These are phyloP conservation scores for Dusona sp. DNA, from an alignment of 2,888 invertebrate genomes.

Conservation along the genomic window DNA sequence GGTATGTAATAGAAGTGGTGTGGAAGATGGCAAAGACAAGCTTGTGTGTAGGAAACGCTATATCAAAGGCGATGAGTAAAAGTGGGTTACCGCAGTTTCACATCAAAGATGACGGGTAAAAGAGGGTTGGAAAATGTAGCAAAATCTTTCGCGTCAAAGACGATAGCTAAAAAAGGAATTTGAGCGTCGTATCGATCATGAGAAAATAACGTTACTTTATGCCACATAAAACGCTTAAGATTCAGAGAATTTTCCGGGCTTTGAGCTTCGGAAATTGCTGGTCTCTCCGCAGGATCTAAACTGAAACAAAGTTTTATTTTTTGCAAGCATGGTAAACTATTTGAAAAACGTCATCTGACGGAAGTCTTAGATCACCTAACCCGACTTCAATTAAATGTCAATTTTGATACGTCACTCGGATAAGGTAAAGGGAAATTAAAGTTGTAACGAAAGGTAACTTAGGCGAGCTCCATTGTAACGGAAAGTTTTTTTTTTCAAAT, in stretches of 20 bases:
- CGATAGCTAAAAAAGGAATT: neutral
- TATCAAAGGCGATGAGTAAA: conserved; percentile 29
- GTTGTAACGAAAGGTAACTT: neutral
- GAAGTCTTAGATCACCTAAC: neutral
- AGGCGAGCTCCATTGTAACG: neutral
- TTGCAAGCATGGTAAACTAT: neutral
- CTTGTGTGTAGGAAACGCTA: conserved; percentile 13
- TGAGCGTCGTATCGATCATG: neutral
- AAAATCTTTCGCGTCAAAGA: conserved; percentile 13
- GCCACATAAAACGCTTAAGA: neutral
- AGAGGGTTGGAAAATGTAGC: conserved; percentile 23
- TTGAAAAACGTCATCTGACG: neutral
- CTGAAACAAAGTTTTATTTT: neutral
- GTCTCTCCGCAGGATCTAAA: neutral
- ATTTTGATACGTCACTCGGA: neutral
- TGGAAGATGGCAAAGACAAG: conserved; percentile 40
- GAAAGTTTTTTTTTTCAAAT: neutral
- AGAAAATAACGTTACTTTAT: neutral
- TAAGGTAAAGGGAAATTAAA: neutral
- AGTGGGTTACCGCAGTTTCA: conserved; percentile 7
- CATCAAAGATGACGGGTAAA: conserved; percentile 41
- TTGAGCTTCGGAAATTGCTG: conserved; percentile 44
- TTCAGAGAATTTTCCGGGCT: conserved; percentile 51
- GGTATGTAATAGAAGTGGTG: conserved; percentile 33
- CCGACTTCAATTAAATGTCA: neutral